Evolutionary conservation across 2,888 invertebrate genomes (phyloP), one percentile per base, ranked within the genome.

Genomic region (Campoplex nolae): DNA sequence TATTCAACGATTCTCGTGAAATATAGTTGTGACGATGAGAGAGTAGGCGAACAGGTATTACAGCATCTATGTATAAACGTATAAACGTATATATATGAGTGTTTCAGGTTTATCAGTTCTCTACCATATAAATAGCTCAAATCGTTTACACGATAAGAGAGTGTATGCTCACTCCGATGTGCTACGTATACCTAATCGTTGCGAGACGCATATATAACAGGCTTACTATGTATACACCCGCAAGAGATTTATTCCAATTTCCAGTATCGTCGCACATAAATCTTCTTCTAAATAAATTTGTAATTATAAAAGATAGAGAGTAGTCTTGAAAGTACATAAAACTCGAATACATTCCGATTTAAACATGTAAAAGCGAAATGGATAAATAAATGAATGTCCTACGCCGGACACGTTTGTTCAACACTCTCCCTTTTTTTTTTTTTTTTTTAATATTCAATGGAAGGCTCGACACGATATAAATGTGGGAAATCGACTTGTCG

Each of bases 41-140:
- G 84, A 79, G 84, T 84, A 74, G 78, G 78, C 84, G 73, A 84
- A 79, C 84, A 74, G 74, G 78, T 79, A 84, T 78, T 68, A 48
- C 58, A 70, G 35, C 28, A 51, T 2, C 13, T 35, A 8, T 11
- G 45, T 32, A 56, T 45, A 51, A 28, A 54, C 58, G 42, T 80
- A 28, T 80, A 42, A 45, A 38, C 35, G n/a, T 28, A 45, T 54
- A 78, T 38, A 62, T 18, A 71, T 70, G 45, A 54, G 23, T 78
- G 32, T n/a, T 6, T 51, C 18, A 51, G 35, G 18, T 79, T 84
- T 84, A 84, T 84, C 84, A 80, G 80, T 28, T 54, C 74, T 67
- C 54, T 54, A 54, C 84, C 75, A 80, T 71, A 67, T 80, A 84
- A 76, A 84, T 84, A 65, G 51, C 70, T 18, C 54, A 67, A 81